Conservation (phyloP, 2,113 vertebrate genomes). For the Emydura subglobosa region DNA sequence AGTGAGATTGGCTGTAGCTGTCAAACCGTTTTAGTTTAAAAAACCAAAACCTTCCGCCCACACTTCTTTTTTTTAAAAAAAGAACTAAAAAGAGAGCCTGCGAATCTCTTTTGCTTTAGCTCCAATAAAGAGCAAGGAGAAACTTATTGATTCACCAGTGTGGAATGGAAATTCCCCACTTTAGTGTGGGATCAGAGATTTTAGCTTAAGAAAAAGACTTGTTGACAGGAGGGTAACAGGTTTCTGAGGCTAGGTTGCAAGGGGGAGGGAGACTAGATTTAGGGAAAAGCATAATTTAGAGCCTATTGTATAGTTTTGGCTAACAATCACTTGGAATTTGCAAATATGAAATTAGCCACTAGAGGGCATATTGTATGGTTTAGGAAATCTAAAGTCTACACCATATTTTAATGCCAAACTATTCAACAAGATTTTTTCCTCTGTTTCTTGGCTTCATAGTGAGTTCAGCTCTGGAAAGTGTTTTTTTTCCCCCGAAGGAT, state of each 20-base stretch:
- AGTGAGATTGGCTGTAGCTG: background rate
- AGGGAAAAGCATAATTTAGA: background rate
- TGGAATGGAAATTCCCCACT: background rate
- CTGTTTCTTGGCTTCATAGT: conserved; percentile 9
- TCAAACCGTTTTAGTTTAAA: background rate
- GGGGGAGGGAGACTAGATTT: background rate
- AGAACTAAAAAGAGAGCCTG: background rate
- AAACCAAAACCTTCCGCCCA: background rate
- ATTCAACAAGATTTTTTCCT: conserved; percentile 10
- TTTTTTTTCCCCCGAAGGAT: background rate
- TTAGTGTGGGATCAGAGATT: background rate
- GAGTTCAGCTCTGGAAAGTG: conserved; percentile 32
- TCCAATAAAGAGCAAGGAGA: background rate
- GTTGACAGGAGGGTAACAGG: background rate
- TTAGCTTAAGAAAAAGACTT: background rate
- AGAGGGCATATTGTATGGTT: background rate
- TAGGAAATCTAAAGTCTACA: background rate
- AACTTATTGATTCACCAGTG: background rate
- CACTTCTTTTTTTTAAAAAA: background rate
- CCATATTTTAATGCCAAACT: background rate
- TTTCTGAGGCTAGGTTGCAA: background rate
- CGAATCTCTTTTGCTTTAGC: background rate
- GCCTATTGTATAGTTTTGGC: background rate
- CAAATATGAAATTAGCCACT: background rate
- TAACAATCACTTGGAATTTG: background rate